Evolutionary conservation across 2,797 vertebrate species (phyloP), one percentile per base, ranked within the genome.

Genomic region (Menidia menidia): DNA sequence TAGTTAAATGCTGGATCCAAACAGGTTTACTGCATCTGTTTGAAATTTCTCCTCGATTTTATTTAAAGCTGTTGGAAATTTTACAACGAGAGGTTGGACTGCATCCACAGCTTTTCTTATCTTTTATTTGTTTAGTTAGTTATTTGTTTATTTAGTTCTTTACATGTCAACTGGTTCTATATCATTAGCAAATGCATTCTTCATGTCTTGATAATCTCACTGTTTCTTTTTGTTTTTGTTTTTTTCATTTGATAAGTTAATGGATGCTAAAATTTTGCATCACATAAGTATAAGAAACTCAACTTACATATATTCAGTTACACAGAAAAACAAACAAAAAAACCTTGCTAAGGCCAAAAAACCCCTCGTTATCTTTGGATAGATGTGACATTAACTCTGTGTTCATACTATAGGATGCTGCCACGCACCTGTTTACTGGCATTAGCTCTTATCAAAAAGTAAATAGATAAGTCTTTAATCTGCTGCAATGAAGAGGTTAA

Each of bases 401-500:
- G 4, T 73, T 16, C 44, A 73, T 52, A 45, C 42, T 60, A 60
- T 16, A 25, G 9, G 30, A 64, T 30, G 2, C 39, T 31, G 10
- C 45, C 32, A 31, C 14, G 19, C 30, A 9, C 12, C 19, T 30
- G 39, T 35, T 31, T 30, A 51, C 54, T 18, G 54, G 33, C n/a
- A 15, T 60, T 47, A 56, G 9, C 16, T 39, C 54, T 83, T 71
- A 72, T 86, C 71, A 71, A 56, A 43, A 60, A 42, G 60, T 60
- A 76, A 83, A 83, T 63, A 75, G 9, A 63, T 82, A 35, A 85
- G 80, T 80, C 16, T 69, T 80, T 84, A 18, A 82, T 58, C 78
- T 48, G 55, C 62, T 30, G 13, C 31, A 55, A 73, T 77, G 42
- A 56, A 61, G 62, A 60, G 76, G 65, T 63, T 45, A 80, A 48